Base-by-base conservation (phyloP, 2,888 invertebrate genomes). In the Xestia ashworthii region DNA sequence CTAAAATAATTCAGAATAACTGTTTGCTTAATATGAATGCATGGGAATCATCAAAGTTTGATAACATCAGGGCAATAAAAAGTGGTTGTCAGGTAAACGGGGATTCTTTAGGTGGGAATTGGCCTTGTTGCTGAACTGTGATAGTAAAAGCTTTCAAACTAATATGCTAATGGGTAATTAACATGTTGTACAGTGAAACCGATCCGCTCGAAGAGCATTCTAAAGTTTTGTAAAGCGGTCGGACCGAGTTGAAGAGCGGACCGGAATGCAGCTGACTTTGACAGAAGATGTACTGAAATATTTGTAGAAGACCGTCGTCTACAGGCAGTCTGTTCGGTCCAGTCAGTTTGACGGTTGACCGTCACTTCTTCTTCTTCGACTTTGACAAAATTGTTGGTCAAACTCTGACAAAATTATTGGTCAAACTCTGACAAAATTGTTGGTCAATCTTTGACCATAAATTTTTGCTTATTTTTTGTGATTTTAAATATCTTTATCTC, bases 31-130 rank as follows among this genome's bases (percentile, higher is more conserved):
- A 19, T 46, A 38, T 44, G 12, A 38, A 44, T 62, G 5, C 3
- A 71, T 50, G 38, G 48, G 48, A 77, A 68, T 62, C 48, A 64
- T 68, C 58, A 55, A 71, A 44, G 25, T 77, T 64, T 82, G 78
- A 71, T 77, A 77, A 64, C 38, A 82, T 64, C 83, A 2, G 14
- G 8, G 44, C 46, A 68, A 58, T 77, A 80, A 81, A 75, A 82
- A 58, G 48, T 55, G 5, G 48, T 62, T 70, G 76, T 76, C 60
- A 67, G 16, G 32, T 58, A 62, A 71, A 46, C 19, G 14, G 32
- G 12, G 32, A 55, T 38, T 48, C 32, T 69, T 81, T 58, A 74
- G 53, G 38, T 76, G 70, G 22, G 12, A 71, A n/a, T 48, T 62
- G 64, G 16, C 58, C 60, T 66, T 46, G 14, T 60, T 14, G 70